phyloP scores from a whole-genome alignment of 2,113 vertebrate genomes.

The Andinoacara biseriatus region DNA sequence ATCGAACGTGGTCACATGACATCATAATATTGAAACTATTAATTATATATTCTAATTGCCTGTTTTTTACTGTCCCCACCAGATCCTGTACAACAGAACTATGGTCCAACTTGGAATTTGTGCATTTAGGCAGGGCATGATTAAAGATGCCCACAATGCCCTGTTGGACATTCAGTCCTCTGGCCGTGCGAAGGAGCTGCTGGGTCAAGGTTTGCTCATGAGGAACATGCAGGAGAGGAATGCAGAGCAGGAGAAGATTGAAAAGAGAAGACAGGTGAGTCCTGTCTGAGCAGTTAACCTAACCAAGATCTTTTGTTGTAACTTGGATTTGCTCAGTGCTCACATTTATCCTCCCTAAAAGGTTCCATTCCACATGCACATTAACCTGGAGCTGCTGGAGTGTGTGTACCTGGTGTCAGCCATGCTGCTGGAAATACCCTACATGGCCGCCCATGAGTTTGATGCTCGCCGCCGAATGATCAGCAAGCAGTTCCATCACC shows the following conservation, averaged over 20 bases:
- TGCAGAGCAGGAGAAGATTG: slow-evolving; percentile 93
- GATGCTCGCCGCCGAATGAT: slow-evolving; percentile 92
- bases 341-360: slow-evolving; percentile 18
- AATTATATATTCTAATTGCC: accelerated
- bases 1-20: neutral
- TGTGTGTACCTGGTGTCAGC: slow-evolving; percentile 93
- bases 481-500: slow-evolving; percentile 96
- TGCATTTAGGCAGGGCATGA: slow-evolving; percentile 93
- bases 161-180: slow-evolving; percentile 92
- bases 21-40: neutral
- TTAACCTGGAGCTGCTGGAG: slow-evolving; percentile 92
- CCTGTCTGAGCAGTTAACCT: neutral
- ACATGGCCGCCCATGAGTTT: slow-evolving; percentile 93
- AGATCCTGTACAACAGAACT: slow-evolving; percentile 95
- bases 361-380: slow-evolving; percentile 94
- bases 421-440: slow-evolving; percentile 93
- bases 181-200: slow-evolving; percentile 91
- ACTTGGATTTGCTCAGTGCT: neutral
- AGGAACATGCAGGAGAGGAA: slow-evolving; percentile 95
- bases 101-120: slow-evolving; percentile 95
- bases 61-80: neutral
- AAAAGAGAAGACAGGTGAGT: slow-evolving; percentile 87
- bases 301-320: neutral
- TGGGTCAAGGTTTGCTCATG: slow-evolving; percentile 91
- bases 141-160: slow-evolving; percentile 92